Evolutionary conservation across 2,797 vertebrate species (phyloP).

Genomic region (Erpetoichthys calabaricus): DNA sequence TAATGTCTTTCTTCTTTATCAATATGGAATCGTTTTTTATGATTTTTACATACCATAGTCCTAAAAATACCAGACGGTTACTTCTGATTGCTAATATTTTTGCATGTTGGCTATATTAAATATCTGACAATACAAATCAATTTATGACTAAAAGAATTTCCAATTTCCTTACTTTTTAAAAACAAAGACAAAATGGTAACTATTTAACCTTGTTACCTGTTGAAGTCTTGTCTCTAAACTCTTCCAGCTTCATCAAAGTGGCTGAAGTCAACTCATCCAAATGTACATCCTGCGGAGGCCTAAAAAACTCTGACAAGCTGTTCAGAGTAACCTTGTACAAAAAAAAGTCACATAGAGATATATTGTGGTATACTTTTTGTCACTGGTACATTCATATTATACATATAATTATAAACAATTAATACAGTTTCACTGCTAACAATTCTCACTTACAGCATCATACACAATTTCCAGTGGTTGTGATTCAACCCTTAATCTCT

Average conservation of each 20-base stretch:
- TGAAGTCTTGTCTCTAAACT: slow-evolving; percentile 87
- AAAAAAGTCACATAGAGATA: slow-evolving; percentile 15
- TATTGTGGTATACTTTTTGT: slow-evolving; percentile 8
- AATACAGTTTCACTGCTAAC: slow-evolving; percentile 2
- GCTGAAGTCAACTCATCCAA: slow-evolving; percentile 82
- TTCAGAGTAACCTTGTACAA: slow-evolving; percentile 76
- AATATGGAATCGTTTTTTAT: no score
- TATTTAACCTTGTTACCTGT: slow-evolving; percentile 56
- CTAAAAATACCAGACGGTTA: no score
- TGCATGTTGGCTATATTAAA: no score
- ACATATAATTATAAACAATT: background rate
- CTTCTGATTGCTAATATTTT: no score
- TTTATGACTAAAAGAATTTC: no score
- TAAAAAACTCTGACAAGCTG: slow-evolving; percentile 78
- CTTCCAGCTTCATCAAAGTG: slow-evolving; percentile 89
- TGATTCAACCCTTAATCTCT: slow-evolving; percentile 75
- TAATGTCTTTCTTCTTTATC: no score
- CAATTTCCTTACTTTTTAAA: no score
- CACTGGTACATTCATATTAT: background rate
- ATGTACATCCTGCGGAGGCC: slow-evolving; percentile 74
- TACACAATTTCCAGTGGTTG: slow-evolving; percentile 91
- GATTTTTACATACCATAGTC: no score
- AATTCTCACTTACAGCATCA: slow-evolving; percentile 73
- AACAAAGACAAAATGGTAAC: no score
- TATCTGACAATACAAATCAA: no score